phyloP scores from a whole-genome alignment of 2,888 invertebrate genomes.

The Conchocele bisecta region DNA sequence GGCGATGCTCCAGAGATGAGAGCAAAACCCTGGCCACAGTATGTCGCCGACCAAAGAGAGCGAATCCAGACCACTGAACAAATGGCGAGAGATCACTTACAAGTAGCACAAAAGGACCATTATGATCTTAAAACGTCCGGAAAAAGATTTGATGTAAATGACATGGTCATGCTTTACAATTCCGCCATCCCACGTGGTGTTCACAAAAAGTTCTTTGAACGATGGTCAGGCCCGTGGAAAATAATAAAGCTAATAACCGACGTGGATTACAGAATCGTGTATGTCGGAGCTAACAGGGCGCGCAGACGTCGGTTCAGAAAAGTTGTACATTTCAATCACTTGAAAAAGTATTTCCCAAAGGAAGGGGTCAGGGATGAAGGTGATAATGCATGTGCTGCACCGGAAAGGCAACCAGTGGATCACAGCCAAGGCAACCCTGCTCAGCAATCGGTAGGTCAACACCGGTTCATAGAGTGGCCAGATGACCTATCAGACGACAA shows the following conservation, averaged over 20 bases:
- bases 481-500: too few species aligned
- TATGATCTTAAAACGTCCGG: background rate
- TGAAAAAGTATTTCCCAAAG: too few species aligned
- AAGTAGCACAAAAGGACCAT: background rate
- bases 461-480: too few species aligned
- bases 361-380: too few species aligned
- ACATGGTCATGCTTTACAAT: background rate
- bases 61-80: background rate
- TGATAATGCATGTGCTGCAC: too few species aligned
- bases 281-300: too few species aligned
- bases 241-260: constrained; percentile 1
- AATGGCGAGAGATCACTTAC: background rate
- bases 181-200: background rate
- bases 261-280: background rate
- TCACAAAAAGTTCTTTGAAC: background rate
- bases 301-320: too few species aligned
- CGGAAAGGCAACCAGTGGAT: too few species aligned
- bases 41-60: background rate
- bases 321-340: too few species aligned
- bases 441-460: too few species aligned
- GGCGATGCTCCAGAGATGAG: background rate
- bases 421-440: too few species aligned
- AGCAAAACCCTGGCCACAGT: background rate
- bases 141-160: background rate
- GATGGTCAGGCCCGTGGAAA: constrained; percentile 12